Evolutionary conservation across 2,797 vertebrate species (phyloP).

Genomic region (Anguilla anguilla): DNA sequence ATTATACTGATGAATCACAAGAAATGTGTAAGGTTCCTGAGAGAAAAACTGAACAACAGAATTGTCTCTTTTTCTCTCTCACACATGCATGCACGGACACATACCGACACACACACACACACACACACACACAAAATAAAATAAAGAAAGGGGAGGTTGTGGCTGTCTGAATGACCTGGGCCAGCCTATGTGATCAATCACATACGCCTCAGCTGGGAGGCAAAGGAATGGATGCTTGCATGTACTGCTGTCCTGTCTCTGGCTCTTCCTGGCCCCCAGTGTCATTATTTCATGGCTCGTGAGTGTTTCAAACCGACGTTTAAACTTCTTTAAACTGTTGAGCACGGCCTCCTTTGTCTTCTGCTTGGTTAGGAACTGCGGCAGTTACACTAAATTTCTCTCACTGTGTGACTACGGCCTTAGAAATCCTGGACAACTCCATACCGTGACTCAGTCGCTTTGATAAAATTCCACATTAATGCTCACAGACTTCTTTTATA

Average conservation of each 20-base stretch:
- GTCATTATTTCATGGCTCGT: not conserved
- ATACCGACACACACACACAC: not conserved
- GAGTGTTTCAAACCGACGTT: not conserved
- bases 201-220: conserved; percentile 1
- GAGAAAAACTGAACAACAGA: not conserved
- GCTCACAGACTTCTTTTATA: not conserved
- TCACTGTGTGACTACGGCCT: not conserved
- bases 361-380: not conserved
- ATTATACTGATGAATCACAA: not conserved
- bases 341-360: not conserved
- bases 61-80: not conserved
- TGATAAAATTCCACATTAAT: not conserved
- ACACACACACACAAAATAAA: not conserved
- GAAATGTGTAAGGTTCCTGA: not conserved
- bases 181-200: conserved; percentile 14
- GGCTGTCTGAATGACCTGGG: not conserved
- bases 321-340: not conserved
- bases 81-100: not conserved
- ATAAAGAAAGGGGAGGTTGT: not conserved
- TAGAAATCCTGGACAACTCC: not conserved
- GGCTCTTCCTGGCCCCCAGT: not conserved
- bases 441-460: not conserved
- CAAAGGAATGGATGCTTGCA: not conserved
- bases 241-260: not conserved
- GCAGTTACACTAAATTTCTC: not conserved